Percentiles rank a stretch among this genome's conserved stretches.
phyloP scores from a whole-genome alignment of 92 coral and sea anemone species.

The Scolanthus callimorphus region DNA sequence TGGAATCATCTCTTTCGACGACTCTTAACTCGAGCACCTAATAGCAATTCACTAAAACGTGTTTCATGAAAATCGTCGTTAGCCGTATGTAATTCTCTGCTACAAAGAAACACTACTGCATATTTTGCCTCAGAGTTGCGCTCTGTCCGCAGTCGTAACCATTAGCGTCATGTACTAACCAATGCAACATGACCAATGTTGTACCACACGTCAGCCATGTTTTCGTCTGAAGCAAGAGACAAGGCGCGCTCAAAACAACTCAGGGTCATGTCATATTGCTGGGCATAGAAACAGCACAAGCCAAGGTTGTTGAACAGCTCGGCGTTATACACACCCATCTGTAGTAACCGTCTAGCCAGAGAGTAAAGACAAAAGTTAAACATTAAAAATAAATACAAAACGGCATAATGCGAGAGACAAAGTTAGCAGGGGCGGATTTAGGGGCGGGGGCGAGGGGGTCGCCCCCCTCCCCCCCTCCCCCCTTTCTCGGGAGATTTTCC shows the following conservation, averaged over 20 bases:
- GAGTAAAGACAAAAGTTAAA: background rate
- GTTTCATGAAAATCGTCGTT: too few relatives aligned
- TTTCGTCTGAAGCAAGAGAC: constrained; percentile 90
- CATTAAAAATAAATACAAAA: constrained; percentile 1
- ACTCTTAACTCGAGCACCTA: too few relatives aligned
- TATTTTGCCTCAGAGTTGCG: too few relatives aligned
- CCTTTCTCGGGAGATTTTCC: too few relatives aligned
- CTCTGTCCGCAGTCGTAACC: too few relatives aligned
- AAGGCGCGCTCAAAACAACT: constrained; percentile 94
- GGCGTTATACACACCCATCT: constrained; percentile 98
- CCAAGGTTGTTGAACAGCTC: constrained; percentile 96
- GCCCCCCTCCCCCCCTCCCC: background rate
- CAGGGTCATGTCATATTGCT: constrained; percentile 96
- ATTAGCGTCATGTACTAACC: too few relatives aligned
- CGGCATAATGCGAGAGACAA: background rate
- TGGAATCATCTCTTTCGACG: too few relatives aligned
- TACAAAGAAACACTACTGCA: too few relatives aligned
- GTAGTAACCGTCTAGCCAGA: constrained; percentile 76
- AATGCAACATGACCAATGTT: constrained; percentile 98
- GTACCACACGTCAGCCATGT: constrained; percentile 98
- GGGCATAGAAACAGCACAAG: constrained; percentile 94
- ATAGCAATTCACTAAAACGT: too few relatives aligned
- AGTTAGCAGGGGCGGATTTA: too few relatives aligned
- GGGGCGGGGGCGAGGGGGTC: too few relatives aligned
- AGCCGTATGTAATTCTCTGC: too few relatives aligned